Evolutionary conservation across 1,140 invertebrate species (phyloP).

Genomic region (Delia radicum): DNA sequence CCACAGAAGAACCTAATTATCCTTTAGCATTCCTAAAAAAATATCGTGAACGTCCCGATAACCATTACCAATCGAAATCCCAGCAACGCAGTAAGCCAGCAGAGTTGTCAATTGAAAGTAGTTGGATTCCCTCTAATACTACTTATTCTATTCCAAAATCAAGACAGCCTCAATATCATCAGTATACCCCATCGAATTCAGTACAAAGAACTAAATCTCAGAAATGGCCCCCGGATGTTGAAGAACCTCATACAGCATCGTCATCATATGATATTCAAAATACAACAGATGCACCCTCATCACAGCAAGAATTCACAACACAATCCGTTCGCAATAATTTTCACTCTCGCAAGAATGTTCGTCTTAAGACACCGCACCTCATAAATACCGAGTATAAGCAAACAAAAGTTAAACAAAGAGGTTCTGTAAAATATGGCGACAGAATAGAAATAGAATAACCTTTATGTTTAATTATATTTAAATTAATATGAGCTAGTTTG

Average conservation of each 20-base stretch:
- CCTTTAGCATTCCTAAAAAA: slow-evolving; percentile 42
- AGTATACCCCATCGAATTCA: background rate
- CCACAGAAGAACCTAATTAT: slow-evolving; percentile 47
- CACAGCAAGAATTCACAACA: background rate
- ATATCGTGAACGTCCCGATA: slow-evolving; percentile 33
- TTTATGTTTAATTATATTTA: too few relatives aligned
- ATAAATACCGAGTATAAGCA: background rate
- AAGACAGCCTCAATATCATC: background rate
- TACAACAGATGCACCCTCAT: background rate
- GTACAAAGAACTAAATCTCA: background rate
- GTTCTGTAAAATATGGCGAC: background rate
- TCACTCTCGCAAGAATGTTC: slow-evolving; percentile 5
- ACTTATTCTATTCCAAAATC: background rate
- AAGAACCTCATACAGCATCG: background rate
- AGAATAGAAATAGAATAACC: background rate
- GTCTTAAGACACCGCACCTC: background rate
- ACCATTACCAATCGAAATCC: background rate
- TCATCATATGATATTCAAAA: background rate
- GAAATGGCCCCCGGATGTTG: slow-evolving; percentile 17
- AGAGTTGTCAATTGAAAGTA: background rate
- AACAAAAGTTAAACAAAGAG: background rate
- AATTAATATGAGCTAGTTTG: too few relatives aligned
- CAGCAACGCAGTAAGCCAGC: background rate
- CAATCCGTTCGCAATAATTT: background rate
- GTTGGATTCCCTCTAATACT: background rate